Base-by-base conservation (phyloP, 2,888 invertebrate species). In the Ochlodes sylvanus region DNA sequence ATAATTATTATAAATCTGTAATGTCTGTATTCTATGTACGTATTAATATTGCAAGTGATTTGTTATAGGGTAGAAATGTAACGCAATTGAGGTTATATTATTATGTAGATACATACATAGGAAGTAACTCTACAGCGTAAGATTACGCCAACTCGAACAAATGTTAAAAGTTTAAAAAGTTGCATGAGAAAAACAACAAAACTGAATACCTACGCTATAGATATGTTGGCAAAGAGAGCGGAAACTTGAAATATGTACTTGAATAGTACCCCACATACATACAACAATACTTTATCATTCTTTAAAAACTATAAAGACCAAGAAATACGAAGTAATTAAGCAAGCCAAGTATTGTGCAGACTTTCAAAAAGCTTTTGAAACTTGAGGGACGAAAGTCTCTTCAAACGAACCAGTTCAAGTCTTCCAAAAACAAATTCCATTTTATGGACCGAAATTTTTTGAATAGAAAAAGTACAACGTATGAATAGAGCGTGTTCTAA, bases 371-470 rank as follows among this genome's bases (percentile, higher is more conserved):
- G 52, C 52, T 52, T 27, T 60, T 60, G 44, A 60, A 60, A 60
- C 44, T 60, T 47, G 60, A 60, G 44, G 44, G 44, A 34, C 17
- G 27, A 52, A 52, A 52, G 52, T 52, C 52, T 52, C 60, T 60
- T 60, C 44, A 44, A 60, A 44, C 60, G 32, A 15, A 44, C 60
- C n/a, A 44, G 32, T 60, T 60, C 27, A 60, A 60, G 60, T 60
- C 60, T 60, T 44, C 61, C 50, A 50, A 61, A 57, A 61, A 61
- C 47, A 50, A 47, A 61, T 27, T 61, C 32, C 44, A 34, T 61
- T 61, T 50, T 15, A 60, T 60, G 61, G 32, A 21, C 44, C 32
- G 61, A 61, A 61, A 61, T 52, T 27, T 27, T 52, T 52, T 52
- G 52, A 27, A 52, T 27, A 15, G 10, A 50, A 57, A 56, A 57